Percentiles rank a stretch among this genome's conserved stretches.
Evolutionary conservation across 2,888 invertebrate genomes (phyloP).

Genomic region (Drosophila sordidula): DNA sequence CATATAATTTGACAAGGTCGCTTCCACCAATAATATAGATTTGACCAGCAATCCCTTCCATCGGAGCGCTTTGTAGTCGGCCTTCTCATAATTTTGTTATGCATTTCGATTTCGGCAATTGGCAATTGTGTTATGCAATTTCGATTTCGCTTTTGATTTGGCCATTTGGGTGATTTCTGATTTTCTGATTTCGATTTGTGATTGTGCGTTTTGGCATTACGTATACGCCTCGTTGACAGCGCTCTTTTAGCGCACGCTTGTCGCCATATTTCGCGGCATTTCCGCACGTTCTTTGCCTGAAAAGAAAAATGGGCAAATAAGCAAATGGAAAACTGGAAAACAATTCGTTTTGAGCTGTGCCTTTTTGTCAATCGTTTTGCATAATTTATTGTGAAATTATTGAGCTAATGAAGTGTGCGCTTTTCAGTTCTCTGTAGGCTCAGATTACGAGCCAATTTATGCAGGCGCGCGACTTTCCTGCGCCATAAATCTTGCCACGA

Average conservation of each 20-base stretch:
- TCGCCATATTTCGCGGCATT: conserved; percentile 46
- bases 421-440: conserved; percentile 33
- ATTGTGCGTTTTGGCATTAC: conserved; percentile 47
- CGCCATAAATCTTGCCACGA: conserved; percentile 71
- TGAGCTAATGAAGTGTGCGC: conserved; percentile 77
- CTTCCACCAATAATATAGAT: neutral
- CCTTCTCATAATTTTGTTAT: conserved; percentile 65
- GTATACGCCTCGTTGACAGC: conserved; percentile 59
- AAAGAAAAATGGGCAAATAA: conserved; percentile 9
- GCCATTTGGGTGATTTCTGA: conserved; percentile 38
- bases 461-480: conserved; percentile 63
- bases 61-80: conserved; percentile 16
- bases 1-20: conserved; percentile 77
- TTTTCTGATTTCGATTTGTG: conserved; percentile 28
- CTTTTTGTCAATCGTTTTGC: conserved; percentile 65
- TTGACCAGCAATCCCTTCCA: neutral
- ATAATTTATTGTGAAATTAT: conserved; percentile 74
- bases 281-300: neutral
- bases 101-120: conserved; percentile 76
- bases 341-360: conserved; percentile 32
- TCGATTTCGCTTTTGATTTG: conserved; percentile 50
- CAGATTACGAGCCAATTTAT: conserved; percentile 77
- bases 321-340: conserved; percentile 26
- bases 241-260: conserved; percentile 14
- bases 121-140: conserved; percentile 37